Evolutionary conservation across 2,797 vertebrate species (phyloP), one percentile per base, ranked within the genome.

Genomic region (Syndactyla subalaris): DNA sequence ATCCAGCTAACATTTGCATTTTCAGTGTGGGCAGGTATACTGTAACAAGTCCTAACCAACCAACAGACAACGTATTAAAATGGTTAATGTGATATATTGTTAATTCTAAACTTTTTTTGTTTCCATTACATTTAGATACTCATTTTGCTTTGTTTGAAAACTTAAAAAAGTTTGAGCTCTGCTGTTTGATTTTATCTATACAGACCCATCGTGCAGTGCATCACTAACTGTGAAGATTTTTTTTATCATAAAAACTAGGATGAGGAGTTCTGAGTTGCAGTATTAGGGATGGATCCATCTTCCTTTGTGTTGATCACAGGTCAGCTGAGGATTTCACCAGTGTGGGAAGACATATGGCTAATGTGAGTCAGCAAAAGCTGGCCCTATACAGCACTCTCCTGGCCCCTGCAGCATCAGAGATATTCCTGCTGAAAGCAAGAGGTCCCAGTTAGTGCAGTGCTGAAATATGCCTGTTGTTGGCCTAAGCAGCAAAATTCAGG

Each of bases 361-460:
- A 39, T 12, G 61, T 48, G 58, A 94, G 59, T 82, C 82, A 92
- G 74, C 62, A 72, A 24, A 24, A 72, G 62, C 88, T 81, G 82
- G 39, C 62, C 45, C 58, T 41, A 4, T 11, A 48, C 5, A 6
- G 68, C 4, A 8, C 61, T 89, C 2, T 0, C 46, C 23, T 55
- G 94, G 93, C 71, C 59, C 65, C 73, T 30, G 63, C 89, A 72
- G 59, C 10, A 1, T 12, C 41, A 49, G 72, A 39, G 82, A 41
- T 0, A 0, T 36, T 73, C 52, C 70, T 72, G 73, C 70, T 48
- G 85, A 48, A 72, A 88, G 85, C 73, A 63, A 38, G 76, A 68
- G 82, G 70, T 68, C 70, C 39, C 11, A 2, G 38, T 48, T 21
- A 19, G 68, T 9, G 54, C 62, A 8, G 2, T 23, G 27, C 89